Percentiles rank a stretch among this genome's conserved stretches.
Conservation (phyloP, 2,797 vertebrate species). For the Astyanax mexicanus region DNA sequence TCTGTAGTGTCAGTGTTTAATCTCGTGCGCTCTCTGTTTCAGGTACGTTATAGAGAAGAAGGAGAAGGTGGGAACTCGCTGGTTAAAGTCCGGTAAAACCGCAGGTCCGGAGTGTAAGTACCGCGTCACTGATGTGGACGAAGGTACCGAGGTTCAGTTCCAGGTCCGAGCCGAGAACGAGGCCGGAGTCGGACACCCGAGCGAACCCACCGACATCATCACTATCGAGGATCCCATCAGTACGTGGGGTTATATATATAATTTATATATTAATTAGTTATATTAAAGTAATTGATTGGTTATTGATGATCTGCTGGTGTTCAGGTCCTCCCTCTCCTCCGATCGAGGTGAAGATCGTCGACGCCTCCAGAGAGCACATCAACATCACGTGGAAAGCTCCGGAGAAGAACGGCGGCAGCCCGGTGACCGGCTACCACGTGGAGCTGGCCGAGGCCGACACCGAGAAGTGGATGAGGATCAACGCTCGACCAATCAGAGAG, state of each 20-base stretch:
- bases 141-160: slow-evolving; percentile 97
- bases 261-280: too few species aligned
- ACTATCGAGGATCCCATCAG: slow-evolving; percentile 92
- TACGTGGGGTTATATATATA: too few species aligned
- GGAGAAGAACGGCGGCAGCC: slow-evolving; percentile 92
- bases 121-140: slow-evolving; percentile 95
- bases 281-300: too few species aligned
- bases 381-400: slow-evolving; percentile 95
- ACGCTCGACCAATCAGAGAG: slow-evolving; percentile 94
- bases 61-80: slow-evolving; percentile 95
- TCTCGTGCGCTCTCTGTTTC: slow-evolving; percentile 31
- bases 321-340: slow-evolving; percentile 93
- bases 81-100: slow-evolving; percentile 97
- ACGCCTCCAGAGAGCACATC: slow-evolving; percentile 93
- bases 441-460: slow-evolving; percentile 95
- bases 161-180: slow-evolving; percentile 98
- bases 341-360: slow-evolving; percentile 87
- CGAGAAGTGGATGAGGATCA: slow-evolving; percentile 98
- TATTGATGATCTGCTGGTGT: too few species aligned
- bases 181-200: slow-evolving; percentile 94
- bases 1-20: too few species aligned
- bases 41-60: slow-evolving; percentile 99
- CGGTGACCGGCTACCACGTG: slow-evolving; percentile 94
- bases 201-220: slow-evolving; percentile 93
- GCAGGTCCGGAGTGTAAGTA: slow-evolving; percentile 89